Conservation (phyloP, 2,797 vertebrate genomes). For the Melanotaenia maccullochi region DNA sequence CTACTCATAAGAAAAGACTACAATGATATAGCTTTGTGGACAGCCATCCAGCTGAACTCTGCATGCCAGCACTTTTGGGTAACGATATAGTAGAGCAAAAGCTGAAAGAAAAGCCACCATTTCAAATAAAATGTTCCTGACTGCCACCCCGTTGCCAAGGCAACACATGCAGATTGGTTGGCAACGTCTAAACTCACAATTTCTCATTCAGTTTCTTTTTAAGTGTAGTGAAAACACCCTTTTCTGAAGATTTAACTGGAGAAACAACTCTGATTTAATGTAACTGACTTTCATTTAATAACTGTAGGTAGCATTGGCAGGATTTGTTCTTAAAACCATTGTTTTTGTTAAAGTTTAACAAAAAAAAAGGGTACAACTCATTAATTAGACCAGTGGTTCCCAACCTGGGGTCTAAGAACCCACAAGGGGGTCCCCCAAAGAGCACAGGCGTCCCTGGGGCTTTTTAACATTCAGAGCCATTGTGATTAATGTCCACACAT, state of each 20-base stretch:
- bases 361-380: neutral
- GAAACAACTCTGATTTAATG: neutral
- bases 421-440: too few species aligned
- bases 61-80: neutral
- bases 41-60: neutral
- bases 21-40: neutral
- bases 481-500: too few species aligned
- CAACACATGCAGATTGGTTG: neutral
- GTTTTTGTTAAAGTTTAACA: neutral
- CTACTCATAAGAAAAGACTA: neutral
- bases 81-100: neutral
- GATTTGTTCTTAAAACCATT: neutral
- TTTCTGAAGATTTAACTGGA: neutral
- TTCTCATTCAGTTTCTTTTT: neutral
- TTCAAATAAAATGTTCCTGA: neutral
- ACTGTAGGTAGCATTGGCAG: neutral
- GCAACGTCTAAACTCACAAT: neutral
- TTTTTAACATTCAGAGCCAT: too few species aligned
- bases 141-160: neutral
- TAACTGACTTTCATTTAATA: neutral
- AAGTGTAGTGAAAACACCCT: neutral
- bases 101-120: neutral
- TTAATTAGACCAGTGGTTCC: neutral
- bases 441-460: too few species aligned
- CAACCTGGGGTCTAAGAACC: too few species aligned